phyloP scores from a whole-genome alignment of 2,113 vertebrate species.

The Phalacrocorax brasilianus region DNA sequence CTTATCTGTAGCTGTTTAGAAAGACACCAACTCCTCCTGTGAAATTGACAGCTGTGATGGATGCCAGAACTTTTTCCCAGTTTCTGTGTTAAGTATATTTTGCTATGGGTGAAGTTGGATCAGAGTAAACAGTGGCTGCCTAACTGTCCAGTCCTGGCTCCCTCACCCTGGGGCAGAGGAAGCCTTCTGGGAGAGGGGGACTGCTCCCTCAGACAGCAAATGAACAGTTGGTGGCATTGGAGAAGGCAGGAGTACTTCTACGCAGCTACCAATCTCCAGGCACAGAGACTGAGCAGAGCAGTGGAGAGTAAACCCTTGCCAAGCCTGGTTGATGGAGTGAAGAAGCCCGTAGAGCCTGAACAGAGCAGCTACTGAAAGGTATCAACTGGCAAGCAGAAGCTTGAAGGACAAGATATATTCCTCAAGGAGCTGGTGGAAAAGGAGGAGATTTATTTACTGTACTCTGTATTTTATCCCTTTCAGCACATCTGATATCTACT shows the following conservation, averaged over 20 bases:
- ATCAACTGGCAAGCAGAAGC: neutral
- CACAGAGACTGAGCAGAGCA: neutral
- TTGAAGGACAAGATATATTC: neutral
- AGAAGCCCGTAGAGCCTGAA: neutral
- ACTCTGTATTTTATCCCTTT: neutral
- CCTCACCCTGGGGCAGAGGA: neutral
- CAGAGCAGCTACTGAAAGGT: neutral
- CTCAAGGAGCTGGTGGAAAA: neutral
- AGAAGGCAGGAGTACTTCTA: neutral
- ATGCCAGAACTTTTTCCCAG: neutral
- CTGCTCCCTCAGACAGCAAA: neutral
- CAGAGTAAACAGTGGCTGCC: neutral
- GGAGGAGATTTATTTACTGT: neutral
- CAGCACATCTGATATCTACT: neutral
- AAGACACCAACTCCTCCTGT: neutral
- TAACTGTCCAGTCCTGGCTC: neutral
- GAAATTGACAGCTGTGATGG: neutral
- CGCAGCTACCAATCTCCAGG: neutral
- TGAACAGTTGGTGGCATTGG: neutral
- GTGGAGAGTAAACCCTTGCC: neutral
- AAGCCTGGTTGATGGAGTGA: neutral
- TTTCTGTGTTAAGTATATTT: neutral
- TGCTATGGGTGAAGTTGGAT: neutral
- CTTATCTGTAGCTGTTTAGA: neutral
- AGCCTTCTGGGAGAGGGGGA: neutral